Base-by-base conservation (phyloP, 1,140 invertebrate species). In the Muscidifurax raptorellus region DNA sequence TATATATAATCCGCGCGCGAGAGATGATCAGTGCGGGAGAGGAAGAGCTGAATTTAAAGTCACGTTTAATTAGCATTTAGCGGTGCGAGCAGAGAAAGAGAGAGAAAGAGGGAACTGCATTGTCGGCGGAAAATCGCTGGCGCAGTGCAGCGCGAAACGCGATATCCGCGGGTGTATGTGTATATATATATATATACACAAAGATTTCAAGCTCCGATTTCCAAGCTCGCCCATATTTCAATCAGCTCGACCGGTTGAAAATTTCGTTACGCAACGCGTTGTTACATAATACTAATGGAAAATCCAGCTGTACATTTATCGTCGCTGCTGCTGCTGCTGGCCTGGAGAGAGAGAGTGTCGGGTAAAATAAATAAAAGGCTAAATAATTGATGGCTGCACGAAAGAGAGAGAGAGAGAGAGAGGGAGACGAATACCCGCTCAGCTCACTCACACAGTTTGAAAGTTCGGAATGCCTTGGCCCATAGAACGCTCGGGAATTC, bases 201-300 rank as follows among this genome's bases (percentile, higher is more conserved):
- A 47, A 59, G 52, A 59, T n/a, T 59, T 18, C 52, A 6, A 10
- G 36, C 47, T 59, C 75, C 64, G 40, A 77, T 77, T 77, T 77
- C 25, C 32, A 5, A 36, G 4, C 22, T 28, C 52, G 47, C 30
- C 13, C 28, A 5, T 32, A 30, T 77, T 77, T 77, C 74, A 69
- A 83, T 77, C 59, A 69, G 74, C n/a, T 69, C 25, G 32, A 2
- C 32, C 22, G n/a, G 10, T 5, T 74, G 30, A 75, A 75, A 82
- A 76, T 75, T 66, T 75, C 27, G 44, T 40, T 82, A 76, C 30
- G 13, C 47, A 52, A 52, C 52, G 52, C 52, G 22, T 22, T n/a
- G 47, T 28, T 28, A 66, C 59, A 44, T 25, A 82, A 82, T 66
- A 40, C 22, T 44, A 40, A 44, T 75, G 72, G 22, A 13, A 75